Evolutionary conservation across 1,140 invertebrate species (phyloP), one percentile per base, ranked within the genome.

Genomic region (Drosophila trapezifrons): DNA sequence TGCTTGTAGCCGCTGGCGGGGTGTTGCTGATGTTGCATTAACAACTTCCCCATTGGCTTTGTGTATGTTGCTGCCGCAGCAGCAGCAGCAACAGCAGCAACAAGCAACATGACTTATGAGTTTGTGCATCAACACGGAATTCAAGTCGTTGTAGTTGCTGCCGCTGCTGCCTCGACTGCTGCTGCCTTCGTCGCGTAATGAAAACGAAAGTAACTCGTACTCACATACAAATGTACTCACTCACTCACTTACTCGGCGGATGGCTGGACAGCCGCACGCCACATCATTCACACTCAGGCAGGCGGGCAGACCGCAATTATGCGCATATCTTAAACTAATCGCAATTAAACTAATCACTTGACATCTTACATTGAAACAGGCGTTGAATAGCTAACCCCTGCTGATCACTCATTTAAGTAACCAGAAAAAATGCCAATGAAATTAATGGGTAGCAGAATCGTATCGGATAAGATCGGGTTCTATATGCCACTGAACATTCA

Each of bases 81-180:
- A 25, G 45, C 76, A 58, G 64, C 76, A 80, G 57, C 47, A 17
- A 32, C 67, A 25, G 45, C 76, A 54, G 64, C 76, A 81, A 69
- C 63, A 81, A 64, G 72, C 62, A 56, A 80, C 59, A 86, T 86
- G 83, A 86, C 83, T 86, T 86, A 86, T 87, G 83, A 79, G 83
- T 77, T 87, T 87, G 79, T 79, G 76, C 83, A 79, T 80, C 83
- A 87, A 86, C 79, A 67, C 83, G 83, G 83, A 86, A 86, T 87
- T 86, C 72, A 76, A 83, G 76, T 70, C 27, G 56, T 56, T 40
- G 49, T 64, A 46, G 40, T 40, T 55, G 37, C 45, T 35, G 65
- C 51, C 59, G 70, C 22, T 54, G 63, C 42, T 35, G 62, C 15
- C 27, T 38, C 15, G 25, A 6, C 17, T 51, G 58, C 22, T 67